Evolutionary conservation across 1,140 invertebrate species (phyloP).

Genomic region (Thalassaphorura encarpata): DNA sequence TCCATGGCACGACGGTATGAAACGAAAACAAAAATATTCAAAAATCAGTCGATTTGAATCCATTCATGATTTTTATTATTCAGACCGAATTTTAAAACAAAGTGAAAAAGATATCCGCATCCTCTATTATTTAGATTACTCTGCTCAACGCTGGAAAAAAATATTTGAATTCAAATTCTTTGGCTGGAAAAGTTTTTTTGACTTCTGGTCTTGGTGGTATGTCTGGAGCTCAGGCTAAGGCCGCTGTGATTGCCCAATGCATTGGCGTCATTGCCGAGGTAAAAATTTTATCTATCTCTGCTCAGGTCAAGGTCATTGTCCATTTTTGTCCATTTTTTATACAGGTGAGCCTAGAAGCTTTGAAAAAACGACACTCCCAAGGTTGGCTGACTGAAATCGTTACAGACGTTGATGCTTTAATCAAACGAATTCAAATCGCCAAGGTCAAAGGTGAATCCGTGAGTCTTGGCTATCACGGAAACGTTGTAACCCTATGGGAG

Average conservation of each 20-base stretch:
- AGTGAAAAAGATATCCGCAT: not conserved
- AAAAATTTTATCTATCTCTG: slow-evolving; percentile 13
- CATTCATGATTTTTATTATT: not conserved
- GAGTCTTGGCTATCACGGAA: slow-evolving; percentile 56
- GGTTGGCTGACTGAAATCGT: slow-evolving; percentile 52
- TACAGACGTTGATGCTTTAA: slow-evolving; percentile 43
- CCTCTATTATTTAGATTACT: slow-evolving; percentile 44
- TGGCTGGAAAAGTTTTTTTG: slow-evolving; percentile 52
- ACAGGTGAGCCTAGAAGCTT: slow-evolving; percentile 46
- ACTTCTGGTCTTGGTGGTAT: slow-evolving; percentile 59
- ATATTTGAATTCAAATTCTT: slow-evolving; percentile 44
- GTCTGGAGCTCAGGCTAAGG: slow-evolving; percentile 45
- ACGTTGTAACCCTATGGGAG: slow-evolving; percentile 55
- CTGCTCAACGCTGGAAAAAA: slow-evolving; percentile 55
- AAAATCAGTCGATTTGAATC: not conserved
- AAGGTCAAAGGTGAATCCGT: slow-evolving; percentile 35
- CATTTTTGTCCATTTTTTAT: not conserved
- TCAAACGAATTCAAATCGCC: slow-evolving; percentile 42
- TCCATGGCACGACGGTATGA: slow-evolving; percentile 55
- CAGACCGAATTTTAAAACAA: no score
- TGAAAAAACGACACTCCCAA: slow-evolving; percentile 51
- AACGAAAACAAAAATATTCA: not conserved
- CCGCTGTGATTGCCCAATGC: slow-evolving; percentile 54
- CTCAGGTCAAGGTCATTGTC: no score
- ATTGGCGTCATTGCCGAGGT: slow-evolving; percentile 59